A percentile compares a stretch with the other conserved stretches of the same genome.
Conservation (phyloP, 2,797 vertebrate genomes). For the Odontamblyopus lacepedii region DNA sequence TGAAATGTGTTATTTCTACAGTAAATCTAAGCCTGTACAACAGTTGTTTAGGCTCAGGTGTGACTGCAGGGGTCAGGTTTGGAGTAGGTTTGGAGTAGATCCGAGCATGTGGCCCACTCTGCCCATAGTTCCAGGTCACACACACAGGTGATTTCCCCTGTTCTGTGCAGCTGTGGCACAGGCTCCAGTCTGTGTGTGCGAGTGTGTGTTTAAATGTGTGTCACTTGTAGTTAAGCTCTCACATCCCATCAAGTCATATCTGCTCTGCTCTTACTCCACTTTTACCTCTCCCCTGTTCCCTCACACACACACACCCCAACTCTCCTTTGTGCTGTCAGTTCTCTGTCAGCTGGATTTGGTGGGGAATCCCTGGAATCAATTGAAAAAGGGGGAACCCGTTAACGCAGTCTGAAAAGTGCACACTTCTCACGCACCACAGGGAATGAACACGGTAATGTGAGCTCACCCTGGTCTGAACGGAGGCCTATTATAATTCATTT, state of each 20-base stretch:
- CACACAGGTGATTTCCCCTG: constrained; percentile 60
- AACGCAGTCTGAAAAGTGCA: constrained; percentile 25
- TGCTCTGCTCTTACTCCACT: constrained; percentile 27
- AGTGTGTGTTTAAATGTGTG: constrained; percentile 24
- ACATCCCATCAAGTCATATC: constrained; percentile 42
- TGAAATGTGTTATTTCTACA: neutral
- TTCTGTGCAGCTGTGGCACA: constrained; percentile 57
- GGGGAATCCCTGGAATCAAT: constrained; percentile 63
- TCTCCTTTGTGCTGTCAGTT: constrained; percentile 33
- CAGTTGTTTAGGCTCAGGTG: constrained; percentile 51
- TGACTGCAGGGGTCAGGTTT: constrained; percentile 39
- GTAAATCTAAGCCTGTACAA: constrained; percentile 17
- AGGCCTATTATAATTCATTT: constrained; percentile 61
- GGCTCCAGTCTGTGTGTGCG: constrained; percentile 16
- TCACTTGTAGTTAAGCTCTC: constrained; percentile 50
- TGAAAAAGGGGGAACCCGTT: constrained; percentile 42
- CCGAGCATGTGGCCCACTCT: constrained; percentile 60
- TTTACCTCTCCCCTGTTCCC: constrained; percentile 7
- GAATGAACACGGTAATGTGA: constrained; percentile 62
- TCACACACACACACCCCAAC: neutral
- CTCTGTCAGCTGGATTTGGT: constrained; percentile 48
- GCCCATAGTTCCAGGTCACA: constrained; percentile 51
- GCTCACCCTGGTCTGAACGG: constrained; percentile 60
- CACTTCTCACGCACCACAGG: constrained; percentile 49
- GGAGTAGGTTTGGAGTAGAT: constrained; percentile 32